Base-by-base conservation (phyloP, 2,113 vertebrate genomes). In the Tympanuchus pallidicinctus region DNA sequence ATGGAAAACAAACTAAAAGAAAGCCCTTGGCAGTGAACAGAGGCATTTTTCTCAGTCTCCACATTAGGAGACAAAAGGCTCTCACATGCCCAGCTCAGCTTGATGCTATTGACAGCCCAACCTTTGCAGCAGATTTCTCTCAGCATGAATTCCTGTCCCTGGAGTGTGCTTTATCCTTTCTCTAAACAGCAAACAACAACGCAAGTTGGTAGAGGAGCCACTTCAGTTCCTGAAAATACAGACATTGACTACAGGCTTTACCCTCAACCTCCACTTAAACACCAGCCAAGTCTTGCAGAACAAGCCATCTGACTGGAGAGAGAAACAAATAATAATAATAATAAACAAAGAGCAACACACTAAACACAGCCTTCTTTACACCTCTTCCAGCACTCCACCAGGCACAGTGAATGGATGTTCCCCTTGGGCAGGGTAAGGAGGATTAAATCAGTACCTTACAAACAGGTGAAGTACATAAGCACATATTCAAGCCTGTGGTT, bases 61-160 rank as follows among this genome's bases (percentile, higher is more conserved):
- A 56, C 42, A 60, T 78, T n/a, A 88, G 70, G 47, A 86, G 57
- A 93, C 69, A 92, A 96, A 95, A 95, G 93, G 61, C 76, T 77
- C 56, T 88, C 90, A 69, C 77, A 69, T 0, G 0, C 76, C 83
- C 43, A 60, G 86, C 95, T 88, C 92, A 84, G 91, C 73, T 86
- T 64, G 86, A 90, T 0, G 0, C 61, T 64, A 50, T 45, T 78
- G 92, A 94, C 25, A 61, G 70, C 42, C 0, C 0, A 86, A 43
- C 36, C 83, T 82, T 64, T 48, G 77, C 56, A 2, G 42, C 70
- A 89, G 88, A 84, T 73, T 96, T 92, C 80, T 90, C 94, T 42
- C 95, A 88, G 96, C 10, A 0, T 80, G 87, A 94, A 80, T 88
- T 93, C 95, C 92, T 94, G 92, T 96, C 94, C 94, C 95, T 93